Conservation (phyloP, 2,113 vertebrate species). For the Mixornis gularis region DNA sequence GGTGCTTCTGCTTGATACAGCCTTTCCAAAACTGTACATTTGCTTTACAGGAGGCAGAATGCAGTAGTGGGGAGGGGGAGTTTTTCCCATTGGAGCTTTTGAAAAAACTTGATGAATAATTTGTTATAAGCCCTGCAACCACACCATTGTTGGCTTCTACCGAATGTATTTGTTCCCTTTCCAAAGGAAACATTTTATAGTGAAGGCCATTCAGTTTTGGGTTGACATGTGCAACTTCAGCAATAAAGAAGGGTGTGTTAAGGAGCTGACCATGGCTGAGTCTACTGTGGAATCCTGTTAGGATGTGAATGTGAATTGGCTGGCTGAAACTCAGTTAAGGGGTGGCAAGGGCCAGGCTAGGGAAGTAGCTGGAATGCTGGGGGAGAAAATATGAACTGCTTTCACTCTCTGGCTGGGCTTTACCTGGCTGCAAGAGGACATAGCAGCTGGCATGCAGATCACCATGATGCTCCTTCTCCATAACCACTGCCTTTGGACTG, state of each 20-base stretch:
- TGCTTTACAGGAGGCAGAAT: not conserved
- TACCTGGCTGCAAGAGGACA: not conserved
- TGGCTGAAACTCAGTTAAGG: not conserved
- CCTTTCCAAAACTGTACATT: not conserved
- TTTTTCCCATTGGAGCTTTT: not conserved
- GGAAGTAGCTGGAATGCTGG: not conserved
- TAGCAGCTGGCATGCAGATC: not conserved
- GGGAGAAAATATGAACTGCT: not conserved
- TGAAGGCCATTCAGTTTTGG: not conserved
- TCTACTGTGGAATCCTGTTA: not conserved
- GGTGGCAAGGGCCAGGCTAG: not conserved
- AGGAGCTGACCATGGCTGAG: not conserved
- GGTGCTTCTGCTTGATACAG: not conserved
- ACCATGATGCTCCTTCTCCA: not conserved
- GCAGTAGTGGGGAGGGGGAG: accelerated
- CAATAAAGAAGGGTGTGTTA: not conserved
- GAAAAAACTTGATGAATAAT: not conserved
- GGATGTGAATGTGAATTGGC: not conserved
- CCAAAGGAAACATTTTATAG: not conserved
- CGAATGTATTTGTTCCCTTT: not conserved
- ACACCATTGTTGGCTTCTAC: not conserved
- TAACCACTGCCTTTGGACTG: not conserved
- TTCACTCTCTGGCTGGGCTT: not conserved
- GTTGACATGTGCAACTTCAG: not conserved
- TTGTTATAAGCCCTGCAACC: not conserved